Evolutionary conservation across 2,113 vertebrate species (phyloP).

Genomic region (Butorides virescens): DNA sequence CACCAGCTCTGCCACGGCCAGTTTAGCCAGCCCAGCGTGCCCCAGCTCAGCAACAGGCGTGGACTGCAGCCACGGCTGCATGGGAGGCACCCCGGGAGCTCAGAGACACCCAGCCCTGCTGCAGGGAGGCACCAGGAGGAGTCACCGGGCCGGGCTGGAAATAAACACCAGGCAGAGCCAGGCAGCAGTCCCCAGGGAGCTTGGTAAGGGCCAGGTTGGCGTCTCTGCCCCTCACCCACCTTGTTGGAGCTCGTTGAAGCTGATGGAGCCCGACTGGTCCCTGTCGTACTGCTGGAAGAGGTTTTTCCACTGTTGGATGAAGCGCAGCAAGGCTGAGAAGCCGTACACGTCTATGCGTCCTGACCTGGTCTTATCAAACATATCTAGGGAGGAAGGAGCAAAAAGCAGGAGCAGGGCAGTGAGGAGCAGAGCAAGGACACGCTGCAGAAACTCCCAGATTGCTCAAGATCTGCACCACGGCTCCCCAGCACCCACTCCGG

Average conservation of each 20-base stretch:
- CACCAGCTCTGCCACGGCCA: neutral
- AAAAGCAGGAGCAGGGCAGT: neutral
- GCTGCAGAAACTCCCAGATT: neutral
- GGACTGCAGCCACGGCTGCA: neutral
- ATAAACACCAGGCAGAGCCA: neutral
- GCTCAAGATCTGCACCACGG: neutral
- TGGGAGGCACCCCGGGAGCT: neutral
- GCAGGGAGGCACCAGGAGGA: neutral
- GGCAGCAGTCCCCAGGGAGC: fast-evolving
- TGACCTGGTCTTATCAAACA: slow-evolving; percentile 90
- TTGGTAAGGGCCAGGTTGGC: fast-evolving
- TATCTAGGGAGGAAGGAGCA: slow-evolving; percentile 75
- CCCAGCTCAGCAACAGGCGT: neutral
- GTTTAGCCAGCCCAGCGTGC: neutral
- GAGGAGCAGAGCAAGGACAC: neutral
- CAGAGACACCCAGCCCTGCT: neutral
- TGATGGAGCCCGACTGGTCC: slow-evolving; percentile 89
- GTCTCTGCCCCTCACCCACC: slow-evolving; percentile 68
- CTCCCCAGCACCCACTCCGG: neutral
- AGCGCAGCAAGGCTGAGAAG: slow-evolving; percentile 89
- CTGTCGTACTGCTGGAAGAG: slow-evolving; percentile 93
- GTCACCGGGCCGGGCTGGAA: neutral
- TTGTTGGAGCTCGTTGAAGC: slow-evolving; percentile 87
- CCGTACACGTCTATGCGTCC: slow-evolving; percentile 88
- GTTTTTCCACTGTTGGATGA: slow-evolving; percentile 89